phyloP scores from a whole-genome alignment of 92 coral and sea anemone species.

The Porites divaricata region DNA sequence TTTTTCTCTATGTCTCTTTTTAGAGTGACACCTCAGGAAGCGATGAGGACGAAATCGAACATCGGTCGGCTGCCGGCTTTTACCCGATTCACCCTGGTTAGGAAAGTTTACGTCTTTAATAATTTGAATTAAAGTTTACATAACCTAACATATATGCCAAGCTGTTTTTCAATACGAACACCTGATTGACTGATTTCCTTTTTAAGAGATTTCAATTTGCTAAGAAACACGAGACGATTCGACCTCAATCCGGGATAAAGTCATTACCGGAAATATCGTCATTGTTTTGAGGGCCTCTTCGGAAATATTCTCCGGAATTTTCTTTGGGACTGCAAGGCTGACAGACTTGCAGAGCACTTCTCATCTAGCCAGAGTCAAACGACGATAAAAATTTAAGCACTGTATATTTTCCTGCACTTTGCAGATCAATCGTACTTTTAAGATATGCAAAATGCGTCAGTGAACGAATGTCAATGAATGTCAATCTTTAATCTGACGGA shows the following conservation, averaged over 20 bases:
- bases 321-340: not conserved
- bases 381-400: not conserved
- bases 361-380: not conserved
- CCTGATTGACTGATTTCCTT: conserved; percentile 16
- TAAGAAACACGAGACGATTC: not conserved
- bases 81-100: conserved; percentile 32
- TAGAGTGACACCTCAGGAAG: conserved; percentile 33
- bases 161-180: conserved; percentile 16
- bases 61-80: conserved; percentile 31
- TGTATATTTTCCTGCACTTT: not conserved
- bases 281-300: conserved; percentile 12
- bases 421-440: not conserved
- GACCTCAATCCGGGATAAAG: not conserved
- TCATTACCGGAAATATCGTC: conserved; percentile 32
- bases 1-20: not conserved
- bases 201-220: not conserved
- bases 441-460: conserved; percentile 16
- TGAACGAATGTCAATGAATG: not conserved
- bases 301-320: not conserved
- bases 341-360: not conserved
- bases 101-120: not conserved
- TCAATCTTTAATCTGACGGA: not conserved
- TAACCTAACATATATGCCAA: not conserved
- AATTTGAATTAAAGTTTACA: not conserved
- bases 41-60: conserved; percentile 30